phyloP scores from a whole-genome alignment of 1,140 invertebrate species.

The Panagrolaimus sp. region DNA sequence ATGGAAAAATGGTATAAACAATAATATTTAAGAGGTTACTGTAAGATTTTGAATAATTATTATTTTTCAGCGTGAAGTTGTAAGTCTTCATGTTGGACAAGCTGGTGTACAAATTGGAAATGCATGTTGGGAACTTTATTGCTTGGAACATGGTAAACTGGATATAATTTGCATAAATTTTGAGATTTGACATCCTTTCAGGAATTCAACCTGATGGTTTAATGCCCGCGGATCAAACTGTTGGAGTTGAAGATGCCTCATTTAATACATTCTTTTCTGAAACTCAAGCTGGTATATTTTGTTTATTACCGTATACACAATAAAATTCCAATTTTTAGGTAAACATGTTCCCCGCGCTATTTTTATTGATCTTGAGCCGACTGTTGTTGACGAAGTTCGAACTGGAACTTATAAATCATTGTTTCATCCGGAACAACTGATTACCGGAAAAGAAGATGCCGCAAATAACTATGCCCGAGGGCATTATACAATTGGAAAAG shows the following conservation, averaged over 20 bases:
- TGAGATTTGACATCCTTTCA: too few relatives aligned
- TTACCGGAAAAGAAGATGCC: conserved; percentile 61
- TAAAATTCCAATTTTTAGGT: conserved; percentile 65
- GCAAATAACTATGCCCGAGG: conserved; percentile 56
- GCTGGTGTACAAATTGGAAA: conserved; percentile 66
- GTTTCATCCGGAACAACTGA: conserved; percentile 66
- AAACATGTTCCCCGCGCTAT: conserved; percentile 78
- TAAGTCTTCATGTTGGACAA: conserved; percentile 64
- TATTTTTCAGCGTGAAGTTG: conserved; percentile 62
- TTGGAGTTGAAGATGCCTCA: conserved; percentile 65
- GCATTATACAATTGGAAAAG: conserved; percentile 55
- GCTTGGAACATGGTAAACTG: conserved; percentile 61
- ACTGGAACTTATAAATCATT: conserved; percentile 67
- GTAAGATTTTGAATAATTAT: neutral
- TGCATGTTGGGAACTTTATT: conserved; percentile 66
- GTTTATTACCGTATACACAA: too few relatives aligned
- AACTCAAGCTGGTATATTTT: conserved; percentile 64
- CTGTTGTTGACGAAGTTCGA: conserved; percentile 65
- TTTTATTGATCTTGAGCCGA: conserved; percentile 74
- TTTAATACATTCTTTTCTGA: conserved; percentile 86
- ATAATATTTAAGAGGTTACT: neutral
- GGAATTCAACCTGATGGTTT: conserved; percentile 65
- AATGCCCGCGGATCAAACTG: conserved; percentile 47
- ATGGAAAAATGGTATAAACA: conserved; percentile 12
- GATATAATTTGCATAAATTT: too few relatives aligned